Conservation (phyloP, 2,797 vertebrate genomes). For the Sciurus carolinensis region DNA sequence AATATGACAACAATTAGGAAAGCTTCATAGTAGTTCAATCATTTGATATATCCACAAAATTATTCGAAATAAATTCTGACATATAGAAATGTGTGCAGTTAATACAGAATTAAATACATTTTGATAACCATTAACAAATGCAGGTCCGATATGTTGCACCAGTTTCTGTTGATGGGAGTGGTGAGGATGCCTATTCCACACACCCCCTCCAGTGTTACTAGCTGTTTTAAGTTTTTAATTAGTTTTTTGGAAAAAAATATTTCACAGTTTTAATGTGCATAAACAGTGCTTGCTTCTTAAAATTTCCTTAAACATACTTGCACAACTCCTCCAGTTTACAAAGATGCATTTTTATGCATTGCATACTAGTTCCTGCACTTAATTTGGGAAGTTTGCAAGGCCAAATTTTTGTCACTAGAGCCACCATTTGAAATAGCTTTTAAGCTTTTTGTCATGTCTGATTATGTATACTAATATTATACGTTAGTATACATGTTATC, state of each 20-base stretch:
- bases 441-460: neutral
- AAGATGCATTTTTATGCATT: neutral
- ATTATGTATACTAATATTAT: neutral
- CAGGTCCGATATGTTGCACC: neutral
- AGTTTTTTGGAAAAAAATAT: neutral
- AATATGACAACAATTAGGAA: neutral
- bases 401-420: neutral
- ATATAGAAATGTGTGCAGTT: neutral
- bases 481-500: neutral
- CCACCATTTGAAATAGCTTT: slow-evolving; percentile 5
- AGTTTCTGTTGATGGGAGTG: neutral
- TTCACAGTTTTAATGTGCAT: neutral
- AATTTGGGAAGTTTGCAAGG: neutral
- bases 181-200: neutral
- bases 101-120: neutral
- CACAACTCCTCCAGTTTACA: neutral
- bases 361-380: neutral
- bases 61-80: neutral
- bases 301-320: neutral
- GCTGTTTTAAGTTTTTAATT: neutral
- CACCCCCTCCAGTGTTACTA: neutral
- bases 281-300: neutral
- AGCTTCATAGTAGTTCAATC: neutral
- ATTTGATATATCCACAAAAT: neutral
- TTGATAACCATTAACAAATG: neutral